Base-by-base conservation (phyloP, 2,888 invertebrate genomes). In the Heliconius charithonia region DNA sequence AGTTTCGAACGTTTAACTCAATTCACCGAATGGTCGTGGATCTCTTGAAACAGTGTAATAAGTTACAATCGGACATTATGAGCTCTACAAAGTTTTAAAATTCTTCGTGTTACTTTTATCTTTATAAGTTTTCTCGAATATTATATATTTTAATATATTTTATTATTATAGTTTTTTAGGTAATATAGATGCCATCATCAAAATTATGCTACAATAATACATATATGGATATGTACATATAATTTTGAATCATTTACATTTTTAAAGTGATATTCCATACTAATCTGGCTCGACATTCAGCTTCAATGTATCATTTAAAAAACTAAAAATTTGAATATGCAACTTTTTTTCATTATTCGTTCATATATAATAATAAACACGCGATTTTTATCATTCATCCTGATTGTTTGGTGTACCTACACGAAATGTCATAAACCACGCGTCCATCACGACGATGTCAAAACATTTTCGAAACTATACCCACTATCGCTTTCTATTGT, bases 11-110 rank as follows among this genome's bases (percentile, higher is more conserved):
- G 7, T 41, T 69, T 69, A 79, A 79, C 73, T 76, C 56, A 65
- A 19, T 29, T 74, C 70, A 41, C 70, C 74, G 71, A 56, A 69
- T 72, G 71, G 77, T 74, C 76, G 59, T 71, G 37, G 80, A 76
- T 76, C 72, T 77, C 77, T 51, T 81, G 79, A 75, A 77, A 70
- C 32, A 32, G 27, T 45, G 71, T 65, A 45, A 65, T 65, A 59
- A 56, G 62, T 71, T 67, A 66, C 65, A 56, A 51, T 66, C 71
- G 65, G 63, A 76, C 69, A 75, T 78, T 72, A 76, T 70, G 51
- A 59, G 32, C 51, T 79, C 63, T 25, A 27, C 70, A 41, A 76
- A 76, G 22, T 65, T 76, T 65, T 62, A 51, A 37, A 79, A 76
- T 45, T 59, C 19, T 56, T 59, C 56, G 29, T 66, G 51, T 37